Conservation (phyloP, 1,140 invertebrate genomes). For the Aphaenogaster rudis region DNA sequence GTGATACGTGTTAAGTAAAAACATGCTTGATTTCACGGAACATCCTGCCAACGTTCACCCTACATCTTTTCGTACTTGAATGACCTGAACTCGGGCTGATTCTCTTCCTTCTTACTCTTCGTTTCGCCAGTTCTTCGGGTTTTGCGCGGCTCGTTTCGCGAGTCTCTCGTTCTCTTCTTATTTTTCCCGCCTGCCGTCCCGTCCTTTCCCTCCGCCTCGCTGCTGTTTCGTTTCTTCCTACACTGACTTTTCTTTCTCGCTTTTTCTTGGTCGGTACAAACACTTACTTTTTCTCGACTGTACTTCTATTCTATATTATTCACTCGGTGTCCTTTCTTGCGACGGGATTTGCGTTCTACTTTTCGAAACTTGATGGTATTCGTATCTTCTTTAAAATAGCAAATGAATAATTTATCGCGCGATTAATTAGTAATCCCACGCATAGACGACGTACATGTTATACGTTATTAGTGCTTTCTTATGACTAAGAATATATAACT, state of each 20-base stretch:
- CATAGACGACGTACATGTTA: neutral
- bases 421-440: slow-evolving; percentile 23
- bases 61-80: slow-evolving; percentile 70
- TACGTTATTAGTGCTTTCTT: slow-evolving; percentile 23
- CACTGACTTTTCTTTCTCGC: neutral
- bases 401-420: slow-evolving; percentile 47
- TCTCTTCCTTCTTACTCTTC: slow-evolving; percentile 68
- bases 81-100: slow-evolving; percentile 71
- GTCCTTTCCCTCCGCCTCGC: slow-evolving; percentile 39
- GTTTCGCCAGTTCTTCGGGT: slow-evolving; percentile 64
- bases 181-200: slow-evolving; percentile 55
- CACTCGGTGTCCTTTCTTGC: slow-evolving; percentile 53
- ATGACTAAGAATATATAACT: neutral
- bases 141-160: slow-evolving; percentile 72
- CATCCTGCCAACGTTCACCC: slow-evolving; percentile 66
- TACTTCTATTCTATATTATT: slow-evolving; percentile 52
- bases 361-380: neutral
- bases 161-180: slow-evolving; percentile 66
- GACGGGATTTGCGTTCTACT: slow-evolving; percentile 60
- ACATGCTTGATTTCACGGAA: slow-evolving; percentile 53
- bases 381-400: slow-evolving; percentile 14
- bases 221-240: slow-evolving; percentile 27
- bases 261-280: slow-evolving; percentile 32
- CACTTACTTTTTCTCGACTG: slow-evolving; percentile 50
- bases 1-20: slow-evolving; percentile 12